Percentiles rank a stretch among this genome's conserved stretches.
Conservation (phyloP, 1,140 invertebrate species). For the Bombus waltoni region DNA sequence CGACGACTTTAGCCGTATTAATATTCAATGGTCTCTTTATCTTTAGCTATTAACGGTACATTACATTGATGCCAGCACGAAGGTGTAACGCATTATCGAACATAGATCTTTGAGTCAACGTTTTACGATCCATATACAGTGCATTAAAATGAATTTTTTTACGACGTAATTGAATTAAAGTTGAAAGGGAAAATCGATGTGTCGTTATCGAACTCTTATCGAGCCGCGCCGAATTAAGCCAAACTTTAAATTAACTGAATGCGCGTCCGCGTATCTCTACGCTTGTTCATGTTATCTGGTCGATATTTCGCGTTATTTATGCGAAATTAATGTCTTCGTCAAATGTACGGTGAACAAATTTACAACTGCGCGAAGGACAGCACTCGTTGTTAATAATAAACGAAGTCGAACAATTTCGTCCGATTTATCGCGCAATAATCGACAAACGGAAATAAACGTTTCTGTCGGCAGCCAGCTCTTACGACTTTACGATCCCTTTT, state of each 20-base stretch:
- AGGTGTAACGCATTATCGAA: background rate
- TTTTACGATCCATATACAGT: background rate
- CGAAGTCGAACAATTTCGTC: too few species aligned
- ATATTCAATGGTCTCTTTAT: slow-evolving; percentile 44
- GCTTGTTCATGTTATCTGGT: background rate
- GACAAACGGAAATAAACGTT: background rate
- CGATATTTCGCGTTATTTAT: too few species aligned
- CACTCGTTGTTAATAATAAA: background rate
- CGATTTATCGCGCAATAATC: background rate
- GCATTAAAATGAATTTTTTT: background rate
- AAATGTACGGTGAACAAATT: background rate
- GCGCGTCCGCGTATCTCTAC: background rate
- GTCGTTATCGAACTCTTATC: background rate
- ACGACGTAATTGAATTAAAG: background rate
- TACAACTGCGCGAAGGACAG: background rate
- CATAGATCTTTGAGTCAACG: background rate
- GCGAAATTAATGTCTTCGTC: background rate
- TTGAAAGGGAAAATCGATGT: background rate
- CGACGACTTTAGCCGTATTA: slow-evolving; percentile 23
- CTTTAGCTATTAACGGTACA: background rate
- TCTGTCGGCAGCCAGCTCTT: background rate
- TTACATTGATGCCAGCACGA: background rate
- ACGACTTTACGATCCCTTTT: background rate
- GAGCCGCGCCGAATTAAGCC: background rate
- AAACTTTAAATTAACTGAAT: background rate